Evolutionary conservation across 2,888 invertebrate genomes (phyloP).

Genomic region (Philaethria dido): DNA sequence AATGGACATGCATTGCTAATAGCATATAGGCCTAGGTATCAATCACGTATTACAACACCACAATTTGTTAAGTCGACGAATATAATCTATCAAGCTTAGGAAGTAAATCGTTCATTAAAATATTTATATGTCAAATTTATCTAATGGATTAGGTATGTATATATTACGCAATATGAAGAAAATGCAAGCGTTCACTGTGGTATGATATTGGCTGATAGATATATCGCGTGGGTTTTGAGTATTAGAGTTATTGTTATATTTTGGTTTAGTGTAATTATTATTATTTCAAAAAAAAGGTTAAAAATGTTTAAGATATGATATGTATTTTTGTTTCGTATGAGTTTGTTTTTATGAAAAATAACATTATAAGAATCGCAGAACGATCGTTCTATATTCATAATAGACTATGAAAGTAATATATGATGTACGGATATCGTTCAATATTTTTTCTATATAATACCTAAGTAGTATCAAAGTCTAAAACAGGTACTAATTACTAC

Average conservation of each 20-base stretch:
- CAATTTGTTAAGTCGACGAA: constrained; percentile 36
- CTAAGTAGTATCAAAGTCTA: too few species aligned
- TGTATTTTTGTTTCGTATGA: too few species aligned
- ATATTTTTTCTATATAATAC: too few species aligned
- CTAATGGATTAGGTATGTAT: background rate
- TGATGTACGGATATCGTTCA: too few species aligned
- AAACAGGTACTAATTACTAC: too few species aligned
- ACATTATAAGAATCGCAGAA: too few species aligned
- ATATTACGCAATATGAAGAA: background rate
- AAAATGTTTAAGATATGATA: too few species aligned
- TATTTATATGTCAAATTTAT: constrained; percentile 11
- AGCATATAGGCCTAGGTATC: constrained; percentile 31
- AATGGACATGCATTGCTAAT: constrained; percentile 31
- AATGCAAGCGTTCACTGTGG: background rate
- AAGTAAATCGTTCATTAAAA: constrained; percentile 24
- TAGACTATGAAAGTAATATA: too few species aligned
- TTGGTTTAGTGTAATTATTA: too few species aligned
- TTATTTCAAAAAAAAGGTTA: too few species aligned
- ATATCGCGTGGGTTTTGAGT: background rate
- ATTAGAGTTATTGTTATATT: background rate
- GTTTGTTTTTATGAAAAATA: too few species aligned
- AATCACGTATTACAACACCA: constrained; percentile 35
- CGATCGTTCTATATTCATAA: too few species aligned
- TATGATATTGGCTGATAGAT: background rate
- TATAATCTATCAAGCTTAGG: constrained; percentile 38